A percentile compares a stretch with the other conserved stretches of the same genome.
These are phyloP conservation scores for Xanthia togata DNA, from an alignment of 2,888 invertebrate species.

Conservation along the genomic window DNA sequence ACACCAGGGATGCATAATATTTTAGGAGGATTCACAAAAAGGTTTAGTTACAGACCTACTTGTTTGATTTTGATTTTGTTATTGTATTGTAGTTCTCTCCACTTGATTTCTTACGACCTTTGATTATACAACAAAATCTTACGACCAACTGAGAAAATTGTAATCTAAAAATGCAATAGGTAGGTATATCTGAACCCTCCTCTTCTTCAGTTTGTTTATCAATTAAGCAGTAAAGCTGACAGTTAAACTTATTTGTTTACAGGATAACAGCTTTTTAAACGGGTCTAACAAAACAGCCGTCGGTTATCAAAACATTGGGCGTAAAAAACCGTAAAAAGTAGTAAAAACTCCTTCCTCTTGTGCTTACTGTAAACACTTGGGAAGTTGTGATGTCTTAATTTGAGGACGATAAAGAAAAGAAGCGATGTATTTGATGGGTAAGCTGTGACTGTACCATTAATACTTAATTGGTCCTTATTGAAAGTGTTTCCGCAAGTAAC, in stretches of 20 bases:
- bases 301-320: slow-evolving; percentile 58
- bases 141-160: no score
- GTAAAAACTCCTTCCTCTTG: slow-evolving; percentile 53
- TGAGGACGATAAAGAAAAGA: slow-evolving; percentile 42
- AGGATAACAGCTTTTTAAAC: slow-evolving; percentile 65
- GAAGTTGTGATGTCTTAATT: slow-evolving; percentile 65
- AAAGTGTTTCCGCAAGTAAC: slow-evolving; percentile 16
- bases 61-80: not conserved
- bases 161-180: slow-evolving; percentile 24
- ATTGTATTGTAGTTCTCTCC: not conserved
- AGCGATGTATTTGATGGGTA: slow-evolving; percentile 40
- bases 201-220: slow-evolving; percentile 53
- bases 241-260: slow-evolving; percentile 61
- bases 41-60: not conserved
- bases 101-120: not conserved
- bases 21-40: not conserved
- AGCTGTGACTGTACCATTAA: slow-evolving; percentile 27
- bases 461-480: slow-evolving; percentile 15
- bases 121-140: no score
- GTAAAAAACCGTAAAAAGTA: slow-evolving; percentile 46
- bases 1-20: no score
- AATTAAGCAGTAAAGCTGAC: slow-evolving; percentile 53
- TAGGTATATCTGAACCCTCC: slow-evolving; percentile 1
- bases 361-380: slow-evolving; percentile 41
- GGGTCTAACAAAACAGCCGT: slow-evolving; percentile 56